Conservation (phyloP, 2,888 invertebrate species). For the Biston stratarius region DNA sequence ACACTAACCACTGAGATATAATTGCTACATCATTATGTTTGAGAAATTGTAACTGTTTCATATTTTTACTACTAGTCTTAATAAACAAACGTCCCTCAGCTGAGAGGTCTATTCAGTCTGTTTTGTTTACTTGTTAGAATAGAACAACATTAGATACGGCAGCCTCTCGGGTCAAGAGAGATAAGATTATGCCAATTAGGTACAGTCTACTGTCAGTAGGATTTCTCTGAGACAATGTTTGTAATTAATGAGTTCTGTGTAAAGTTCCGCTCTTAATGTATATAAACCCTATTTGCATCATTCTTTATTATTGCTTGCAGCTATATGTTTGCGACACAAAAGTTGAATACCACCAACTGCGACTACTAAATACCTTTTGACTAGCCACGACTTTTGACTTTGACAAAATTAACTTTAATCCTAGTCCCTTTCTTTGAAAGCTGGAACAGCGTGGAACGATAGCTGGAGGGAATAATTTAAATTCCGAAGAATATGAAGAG, state of each 20-base stretch:
- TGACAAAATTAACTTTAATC: too few species aligned
- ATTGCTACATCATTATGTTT: too few species aligned
- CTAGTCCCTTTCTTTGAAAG: too few species aligned
- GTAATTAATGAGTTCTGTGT: not conserved
- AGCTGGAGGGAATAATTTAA: too few species aligned
- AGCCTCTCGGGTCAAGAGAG: conserved; percentile 24
- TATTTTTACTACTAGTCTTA: not conserved
- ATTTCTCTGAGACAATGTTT: conserved; percentile 11
- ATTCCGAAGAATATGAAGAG: too few species aligned
- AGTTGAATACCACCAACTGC: too few species aligned
- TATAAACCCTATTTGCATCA: not conserved
- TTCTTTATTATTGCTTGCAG: too few species aligned
- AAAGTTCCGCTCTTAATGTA: not conserved
- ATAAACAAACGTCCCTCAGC: not conserved
- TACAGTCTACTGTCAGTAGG: not conserved
- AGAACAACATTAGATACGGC: conserved; percentile 25
- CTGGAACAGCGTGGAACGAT: too few species aligned
- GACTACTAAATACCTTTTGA: too few species aligned
- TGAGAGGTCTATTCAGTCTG: not conserved
- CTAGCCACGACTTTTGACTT: too few species aligned
- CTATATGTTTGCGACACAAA: too few species aligned
- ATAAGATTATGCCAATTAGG: conserved; percentile 21
- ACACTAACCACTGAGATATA: too few species aligned
- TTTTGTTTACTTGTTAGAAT: conserved; percentile 25
- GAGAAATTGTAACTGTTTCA: not conserved